These are phyloP conservation scores for Sebastes taczanowskii DNA, from an alignment of 2,797 vertebrate genomes.

Conservation along the genomic window DNA sequence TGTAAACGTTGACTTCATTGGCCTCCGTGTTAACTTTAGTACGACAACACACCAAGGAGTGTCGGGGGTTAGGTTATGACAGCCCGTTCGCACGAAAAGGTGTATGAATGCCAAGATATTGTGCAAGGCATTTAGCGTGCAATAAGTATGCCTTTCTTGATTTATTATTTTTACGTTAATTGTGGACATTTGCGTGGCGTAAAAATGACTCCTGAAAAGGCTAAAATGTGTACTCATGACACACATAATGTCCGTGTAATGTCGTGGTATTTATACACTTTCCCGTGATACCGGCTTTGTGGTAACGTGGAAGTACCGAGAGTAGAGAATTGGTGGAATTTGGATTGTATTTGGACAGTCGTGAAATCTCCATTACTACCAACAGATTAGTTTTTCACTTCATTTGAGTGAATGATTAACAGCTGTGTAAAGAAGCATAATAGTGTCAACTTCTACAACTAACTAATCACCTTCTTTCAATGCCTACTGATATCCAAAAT, in stretches of 20 bases:
- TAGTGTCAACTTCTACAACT: constrained; percentile 36
- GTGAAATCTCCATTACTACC: background rate
- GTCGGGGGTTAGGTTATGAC: no score
- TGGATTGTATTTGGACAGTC: background rate
- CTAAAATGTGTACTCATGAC: no score
- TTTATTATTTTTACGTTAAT: no score
- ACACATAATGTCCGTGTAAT: background rate
- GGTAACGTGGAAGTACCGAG: background rate
- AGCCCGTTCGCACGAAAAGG: no score
- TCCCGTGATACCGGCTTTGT: background rate
- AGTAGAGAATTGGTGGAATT: background rate
- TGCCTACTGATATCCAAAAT: background rate
- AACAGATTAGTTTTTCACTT: background rate
- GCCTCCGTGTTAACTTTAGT: no score
- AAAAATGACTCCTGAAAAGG: background rate
- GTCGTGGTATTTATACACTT: background rate
- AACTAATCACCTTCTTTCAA: constrained; percentile 11
- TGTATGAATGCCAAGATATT: no score
- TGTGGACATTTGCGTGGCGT: background rate
- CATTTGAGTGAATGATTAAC: constrained; percentile 46
- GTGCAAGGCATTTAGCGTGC: no score
- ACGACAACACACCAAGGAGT: no score
- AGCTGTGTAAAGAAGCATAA: constrained; percentile 28
- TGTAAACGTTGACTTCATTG: no score
- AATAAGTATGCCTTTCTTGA: no score